Base-by-base conservation (phyloP, 2,797 vertebrate genomes). In the Sebastolobus altivelis region DNA sequence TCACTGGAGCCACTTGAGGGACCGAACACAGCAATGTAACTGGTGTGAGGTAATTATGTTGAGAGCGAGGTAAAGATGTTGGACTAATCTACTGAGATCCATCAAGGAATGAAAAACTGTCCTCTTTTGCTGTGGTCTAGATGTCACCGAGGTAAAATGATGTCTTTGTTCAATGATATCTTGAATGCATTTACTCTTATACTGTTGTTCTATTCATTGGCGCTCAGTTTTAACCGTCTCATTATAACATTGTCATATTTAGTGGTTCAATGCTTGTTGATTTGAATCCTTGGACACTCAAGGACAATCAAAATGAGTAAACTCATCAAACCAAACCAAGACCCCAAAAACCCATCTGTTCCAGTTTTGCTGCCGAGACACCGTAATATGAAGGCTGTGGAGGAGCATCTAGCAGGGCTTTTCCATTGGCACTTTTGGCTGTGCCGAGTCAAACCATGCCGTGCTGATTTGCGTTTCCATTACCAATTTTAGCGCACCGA, bases 41-140 rank as follows among this genome's bases (percentile, higher is more conserved):
- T 76, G 88, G 78, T 88, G 69, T 29, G 69, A 63, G 65, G 83
- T 87, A 88, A 92, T 92, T 92, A 91, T 73, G 52, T 16, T 49
- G 67, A 87, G 82, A 87, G 73, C 35, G 75, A 84, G 73, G 75
- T 85, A 76, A 90, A 87, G 74, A 88, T 77, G 85, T 68, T 55
- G 62, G 72, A 75, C 66, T 87, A 79, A 91, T 92, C 81, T 72
- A 38, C 67, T 58, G 74, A 87, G 61, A 85, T 82, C 75, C 72
- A 33, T 18, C 10, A 27, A 80, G 77, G 52, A 73, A 81, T 69
- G 62, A 54, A 77, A 82, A 72, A 65, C 18, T 60, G 18, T 18
- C 4, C 11, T 61, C 13, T 49, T 31, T 38, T 18, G 22, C 68
- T 85, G 33, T 29, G 31, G 8, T 72, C 56, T n/a, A 35, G 14